Evolutionary conservation across 2,113 vertebrate genomes (phyloP).

Genomic region (Salminus brasiliensis): DNA sequence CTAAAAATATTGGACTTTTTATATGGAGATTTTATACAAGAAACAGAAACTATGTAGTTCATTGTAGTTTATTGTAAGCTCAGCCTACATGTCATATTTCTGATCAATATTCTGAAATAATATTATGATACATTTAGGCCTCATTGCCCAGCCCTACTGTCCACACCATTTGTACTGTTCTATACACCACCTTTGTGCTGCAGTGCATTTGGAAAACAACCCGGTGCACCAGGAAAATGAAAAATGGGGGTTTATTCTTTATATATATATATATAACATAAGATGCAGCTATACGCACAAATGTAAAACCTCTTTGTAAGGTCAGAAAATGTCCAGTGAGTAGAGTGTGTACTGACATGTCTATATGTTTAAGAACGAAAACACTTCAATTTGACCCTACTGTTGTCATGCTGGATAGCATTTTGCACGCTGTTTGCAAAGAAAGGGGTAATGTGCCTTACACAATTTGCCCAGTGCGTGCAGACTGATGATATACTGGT

Average conservation of each 20-base stretch:
- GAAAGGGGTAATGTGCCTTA: constrained; percentile 66
- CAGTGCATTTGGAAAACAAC: background rate
- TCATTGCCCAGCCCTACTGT: background rate
- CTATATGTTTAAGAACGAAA: background rate
- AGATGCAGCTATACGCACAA: background rate
- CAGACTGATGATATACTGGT: background rate
- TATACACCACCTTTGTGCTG: background rate
- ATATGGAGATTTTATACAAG: too few relatives aligned
- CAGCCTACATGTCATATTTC: too few relatives aligned
- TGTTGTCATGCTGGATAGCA: background rate
- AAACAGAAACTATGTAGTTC: too few relatives aligned
- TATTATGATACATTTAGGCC: background rate
- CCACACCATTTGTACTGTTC: background rate
- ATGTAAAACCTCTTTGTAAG: background rate
- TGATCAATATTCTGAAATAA: background rate
- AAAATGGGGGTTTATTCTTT: background rate
- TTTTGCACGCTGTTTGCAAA: constrained; percentile 36
- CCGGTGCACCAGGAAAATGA: background rate
- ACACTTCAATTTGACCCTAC: background rate
- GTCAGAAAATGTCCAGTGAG: background rate
- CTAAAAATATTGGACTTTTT: too few relatives aligned
- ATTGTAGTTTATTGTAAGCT: too few relatives aligned
- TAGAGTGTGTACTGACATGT: background rate
- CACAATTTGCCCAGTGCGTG: constrained; percentile 42
- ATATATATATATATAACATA: background rate